phyloP scores from a whole-genome alignment of 2,888 invertebrate genomes.

The Portevinia maculata region DNA sequence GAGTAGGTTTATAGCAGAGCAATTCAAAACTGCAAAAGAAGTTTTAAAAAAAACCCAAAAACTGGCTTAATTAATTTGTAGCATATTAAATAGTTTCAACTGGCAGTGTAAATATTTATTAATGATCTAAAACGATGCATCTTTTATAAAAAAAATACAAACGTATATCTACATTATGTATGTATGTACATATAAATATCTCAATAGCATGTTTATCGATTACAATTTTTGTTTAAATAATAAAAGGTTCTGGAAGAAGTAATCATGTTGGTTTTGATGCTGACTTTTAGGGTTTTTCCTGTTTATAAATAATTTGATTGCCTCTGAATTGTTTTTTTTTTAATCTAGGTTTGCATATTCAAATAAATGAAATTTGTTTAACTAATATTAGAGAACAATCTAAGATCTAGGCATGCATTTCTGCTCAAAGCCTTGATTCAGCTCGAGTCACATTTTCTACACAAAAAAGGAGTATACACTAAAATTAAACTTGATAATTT shows the following conservation, averaged over 20 bases:
- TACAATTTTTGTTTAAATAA: conserved; percentile 44
- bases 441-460: no score
- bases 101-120: conserved; percentile 69
- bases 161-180: conserved; percentile 5
- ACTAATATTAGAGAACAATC: no score
- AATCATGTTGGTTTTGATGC: conserved; percentile 8
- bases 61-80: conserved; percentile 67
- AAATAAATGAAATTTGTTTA: no score
- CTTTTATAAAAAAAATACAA: conserved; percentile 19
- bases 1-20: conserved; percentile 70
- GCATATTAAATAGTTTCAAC: conserved; percentile 61
- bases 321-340: neutral
- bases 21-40: conserved; percentile 58
- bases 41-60: conserved; percentile 31
- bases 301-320: neutral
- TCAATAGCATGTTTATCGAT: conserved; percentile 66
- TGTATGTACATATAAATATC: conserved; percentile 21
- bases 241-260: conserved; percentile 18
- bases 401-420: no score
- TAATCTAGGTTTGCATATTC: no score
- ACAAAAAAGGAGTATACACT: no score
- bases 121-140: conserved; percentile 50
- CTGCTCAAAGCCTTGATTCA: no score
- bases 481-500: no score
- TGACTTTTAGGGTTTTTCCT: conserved; percentile 11